phyloP scores from a whole-genome alignment of 2,113 vertebrate genomes.

The Lasiurus borealis region DNA sequence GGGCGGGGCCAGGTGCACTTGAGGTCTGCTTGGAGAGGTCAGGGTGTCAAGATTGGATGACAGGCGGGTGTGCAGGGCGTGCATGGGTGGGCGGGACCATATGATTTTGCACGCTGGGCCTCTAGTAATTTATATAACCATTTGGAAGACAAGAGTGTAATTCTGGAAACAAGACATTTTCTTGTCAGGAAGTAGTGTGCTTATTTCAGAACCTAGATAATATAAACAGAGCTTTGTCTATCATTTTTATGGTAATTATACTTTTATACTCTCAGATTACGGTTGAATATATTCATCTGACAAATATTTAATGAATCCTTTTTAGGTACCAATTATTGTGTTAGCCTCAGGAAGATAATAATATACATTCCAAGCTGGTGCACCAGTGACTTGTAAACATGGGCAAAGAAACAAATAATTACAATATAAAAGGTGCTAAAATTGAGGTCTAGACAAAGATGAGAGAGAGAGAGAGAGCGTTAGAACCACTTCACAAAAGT shows the following conservation, averaged over 20 bases:
- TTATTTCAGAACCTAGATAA: neutral
- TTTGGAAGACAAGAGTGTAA: neutral
- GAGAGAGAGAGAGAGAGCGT: neutral
- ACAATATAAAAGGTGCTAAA: conserved; percentile 37
- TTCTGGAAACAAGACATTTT: conserved; percentile 29
- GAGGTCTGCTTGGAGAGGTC: too few relatives aligned
- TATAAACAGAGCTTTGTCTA: neutral
- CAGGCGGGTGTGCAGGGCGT: too few relatives aligned
- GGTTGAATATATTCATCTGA: conserved; percentile 22
- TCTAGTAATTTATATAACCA: too few relatives aligned
- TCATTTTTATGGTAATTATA: conserved; percentile 55
- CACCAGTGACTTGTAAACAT: neutral
- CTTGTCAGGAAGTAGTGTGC: neutral
- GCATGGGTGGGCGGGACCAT: too few relatives aligned
- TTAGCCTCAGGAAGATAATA: conserved; percentile 20
- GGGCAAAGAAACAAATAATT: conserved; percentile 45
- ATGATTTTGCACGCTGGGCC: too few relatives aligned
- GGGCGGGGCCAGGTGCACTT: too few relatives aligned
- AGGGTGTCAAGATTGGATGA: too few relatives aligned
- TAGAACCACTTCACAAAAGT: conserved; percentile 10
- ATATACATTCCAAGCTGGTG: neutral
- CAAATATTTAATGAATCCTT: conserved; percentile 52
- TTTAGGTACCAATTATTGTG: conserved; percentile 14
- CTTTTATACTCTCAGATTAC: conserved; percentile 32
- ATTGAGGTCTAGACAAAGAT: neutral